Evolutionary conservation across 1,140 invertebrate species (phyloP).

Genomic region (Drosophila nigrodunni): DNA sequence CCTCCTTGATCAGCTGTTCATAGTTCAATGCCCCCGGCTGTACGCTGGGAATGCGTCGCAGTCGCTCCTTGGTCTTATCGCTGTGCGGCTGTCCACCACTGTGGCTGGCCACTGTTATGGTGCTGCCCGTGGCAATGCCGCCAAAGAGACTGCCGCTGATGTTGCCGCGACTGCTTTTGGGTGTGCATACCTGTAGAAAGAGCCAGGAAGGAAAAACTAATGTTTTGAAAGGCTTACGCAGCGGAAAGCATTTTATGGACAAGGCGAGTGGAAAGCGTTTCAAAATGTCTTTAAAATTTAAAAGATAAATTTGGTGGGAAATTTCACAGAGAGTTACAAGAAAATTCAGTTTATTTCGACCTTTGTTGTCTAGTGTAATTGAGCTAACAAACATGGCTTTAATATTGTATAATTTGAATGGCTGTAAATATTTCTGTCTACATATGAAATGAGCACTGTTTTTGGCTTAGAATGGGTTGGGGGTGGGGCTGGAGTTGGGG

Average conservation of each 20-base stretch:
- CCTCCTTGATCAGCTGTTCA: constrained; percentile 89
- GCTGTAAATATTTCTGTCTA: too few relatives aligned
- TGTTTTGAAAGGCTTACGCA: too few relatives aligned
- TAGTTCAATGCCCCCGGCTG: constrained; percentile 88
- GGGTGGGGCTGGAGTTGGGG: neutral
- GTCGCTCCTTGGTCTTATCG: constrained; percentile 87
- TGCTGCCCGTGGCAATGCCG: constrained; percentile 67
- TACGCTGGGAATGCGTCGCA: constrained; percentile 88
- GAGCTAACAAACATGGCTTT: too few relatives aligned
- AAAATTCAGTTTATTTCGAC: too few relatives aligned
- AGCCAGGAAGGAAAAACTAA: neutral
- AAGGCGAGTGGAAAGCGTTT: too few relatives aligned
- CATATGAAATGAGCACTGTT: too few relatives aligned
- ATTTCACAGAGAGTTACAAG: too few relatives aligned
- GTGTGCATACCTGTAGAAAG: constrained; percentile 85
- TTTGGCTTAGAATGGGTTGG: neutral
- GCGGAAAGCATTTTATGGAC: too few relatives aligned
- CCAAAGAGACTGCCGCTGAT: constrained; percentile 79
- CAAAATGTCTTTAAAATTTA: too few relatives aligned
- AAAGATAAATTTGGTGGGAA: too few relatives aligned
- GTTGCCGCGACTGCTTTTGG: constrained; percentile 82
- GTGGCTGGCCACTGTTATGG: constrained; percentile 73
- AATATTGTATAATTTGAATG: too few relatives aligned
- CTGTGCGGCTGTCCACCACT: constrained; percentile 15
- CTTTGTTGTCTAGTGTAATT: too few relatives aligned